Base-by-base conservation (phyloP, 2,888 invertebrate species). In the Panzeria rudis region DNA sequence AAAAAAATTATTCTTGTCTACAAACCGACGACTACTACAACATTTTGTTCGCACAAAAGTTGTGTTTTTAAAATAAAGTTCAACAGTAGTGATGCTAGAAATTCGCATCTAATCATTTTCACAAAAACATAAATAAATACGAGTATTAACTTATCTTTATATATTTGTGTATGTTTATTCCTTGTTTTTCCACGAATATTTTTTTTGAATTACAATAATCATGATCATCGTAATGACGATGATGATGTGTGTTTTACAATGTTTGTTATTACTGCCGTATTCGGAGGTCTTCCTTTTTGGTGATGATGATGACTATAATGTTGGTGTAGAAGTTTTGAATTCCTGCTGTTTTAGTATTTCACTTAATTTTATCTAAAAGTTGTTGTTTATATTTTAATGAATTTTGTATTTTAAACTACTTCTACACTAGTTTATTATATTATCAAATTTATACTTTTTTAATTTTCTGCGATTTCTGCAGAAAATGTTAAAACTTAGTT, bases 331-430 rank as follows among this genome's bases (percentile, higher is more conserved):
- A 73, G 73, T 76, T 77, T 44, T 25, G 47, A 56, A 32, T 44
- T 72, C 56, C 32, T 72, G 64, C 56, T 78, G 68, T 73, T 64
- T 52, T 61, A 72, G 62, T 64, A 71, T 79, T 72, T 71, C 25
- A 47, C 44, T 32, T 38, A 52, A 72, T 78, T 35, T 52, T 50
- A 52, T 68, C 44, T 66, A 17, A 75, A 72, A 69, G 81, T 68
- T 77, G 50, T 73, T 68, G 13, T 52, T 56, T 7, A 59, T 38
- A 23, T 79, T 68, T 29, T 25, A 29, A 38, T 64, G 52, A 35
- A 52, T 25, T 77, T 68, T 77, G 20, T 61, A 47, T 41, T 69
- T 15, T 7, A 61, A 78, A 78, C 61, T 69, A 61, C 25, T 50
- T 77, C 76, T 54, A 50, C 59, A 69, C 20, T 52, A 29, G 41